phyloP scores from a whole-genome alignment of 2,113 vertebrate genomes.

The Xyrauchen texanus region DNA sequence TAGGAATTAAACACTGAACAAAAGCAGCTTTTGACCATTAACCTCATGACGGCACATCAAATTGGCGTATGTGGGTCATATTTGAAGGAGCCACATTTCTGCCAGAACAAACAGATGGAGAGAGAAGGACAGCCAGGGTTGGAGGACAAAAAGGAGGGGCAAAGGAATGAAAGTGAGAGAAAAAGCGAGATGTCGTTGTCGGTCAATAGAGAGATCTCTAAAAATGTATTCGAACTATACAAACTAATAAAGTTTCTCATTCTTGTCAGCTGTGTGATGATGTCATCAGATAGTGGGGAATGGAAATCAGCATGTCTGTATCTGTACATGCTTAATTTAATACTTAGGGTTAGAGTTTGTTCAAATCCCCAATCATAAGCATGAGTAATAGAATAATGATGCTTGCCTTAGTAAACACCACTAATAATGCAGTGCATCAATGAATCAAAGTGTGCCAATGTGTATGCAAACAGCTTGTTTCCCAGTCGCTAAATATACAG shows the following conservation, averaged over 20 bases:
- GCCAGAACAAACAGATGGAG: conserved; percentile 40
- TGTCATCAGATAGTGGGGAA: no score
- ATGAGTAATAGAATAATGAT: not conserved
- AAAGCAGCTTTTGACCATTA: conserved; percentile 36
- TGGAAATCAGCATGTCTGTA: no score
- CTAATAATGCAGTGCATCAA: no score
- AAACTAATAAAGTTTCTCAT: no score
- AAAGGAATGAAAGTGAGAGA: not conserved
- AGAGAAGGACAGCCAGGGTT: conserved; percentile 28
- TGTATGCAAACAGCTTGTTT: not conserved
- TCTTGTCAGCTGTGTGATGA: no score
- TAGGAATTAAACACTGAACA: conserved; percentile 21
- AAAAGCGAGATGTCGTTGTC: not conserved
- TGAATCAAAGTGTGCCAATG: not conserved
- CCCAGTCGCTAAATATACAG: not conserved
- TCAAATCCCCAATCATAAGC: no score
- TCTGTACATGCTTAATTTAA: no score
- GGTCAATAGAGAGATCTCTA: conserved; percentile 40
- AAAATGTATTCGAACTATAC: conserved; percentile 30
- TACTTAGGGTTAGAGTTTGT: no score
- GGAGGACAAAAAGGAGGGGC: not conserved
- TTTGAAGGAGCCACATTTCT: conserved; percentile 17
- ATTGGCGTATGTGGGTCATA: conserved; percentile 37
- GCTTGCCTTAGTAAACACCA: not conserved
- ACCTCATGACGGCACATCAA: conserved; percentile 20